A percentile compares a stretch with the other conserved stretches of the same genome.
phyloP scores from a whole-genome alignment of 2,888 invertebrate species.

The Dugesia japonica region DNA sequence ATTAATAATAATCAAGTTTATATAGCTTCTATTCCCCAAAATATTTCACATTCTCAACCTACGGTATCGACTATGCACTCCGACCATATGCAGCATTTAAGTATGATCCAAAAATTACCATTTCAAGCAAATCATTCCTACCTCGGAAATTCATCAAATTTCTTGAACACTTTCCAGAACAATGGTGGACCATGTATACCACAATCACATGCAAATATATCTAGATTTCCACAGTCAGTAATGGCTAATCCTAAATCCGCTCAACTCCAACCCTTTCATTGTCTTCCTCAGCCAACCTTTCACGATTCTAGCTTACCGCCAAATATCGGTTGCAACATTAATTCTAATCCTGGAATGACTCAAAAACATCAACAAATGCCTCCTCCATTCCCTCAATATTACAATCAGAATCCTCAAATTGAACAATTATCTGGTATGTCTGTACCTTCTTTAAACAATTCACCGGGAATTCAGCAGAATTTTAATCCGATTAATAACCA shows the following conservation, averaged over 20 bases:
- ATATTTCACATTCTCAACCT: background rate
- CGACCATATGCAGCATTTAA: background rate
- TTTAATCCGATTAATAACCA: background rate
- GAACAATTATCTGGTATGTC: background rate
- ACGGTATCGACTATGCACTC: background rate
- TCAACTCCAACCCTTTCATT: background rate
- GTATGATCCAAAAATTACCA: slow-evolving; percentile 1
- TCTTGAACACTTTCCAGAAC: background rate
- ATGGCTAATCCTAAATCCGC: background rate
- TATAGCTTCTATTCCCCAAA: background rate
- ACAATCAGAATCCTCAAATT: background rate
- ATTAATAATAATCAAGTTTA: background rate
- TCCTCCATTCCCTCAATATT: background rate
- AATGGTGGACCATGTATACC: background rate
- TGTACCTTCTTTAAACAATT: background rate
- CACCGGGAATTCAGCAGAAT: background rate
- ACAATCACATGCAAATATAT: slow-evolving; percentile 2
- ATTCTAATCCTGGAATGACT: background rate
- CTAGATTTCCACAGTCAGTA: background rate
- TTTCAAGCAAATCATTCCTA: slow-evolving; percentile 3
- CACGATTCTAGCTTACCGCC: background rate
- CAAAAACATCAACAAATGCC: background rate
- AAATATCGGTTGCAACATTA: background rate
- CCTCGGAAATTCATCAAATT: background rate
- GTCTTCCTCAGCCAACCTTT: background rate